Base-by-base conservation (phyloP, 2,888 invertebrate genomes). In the Andricus curvator region DNA sequence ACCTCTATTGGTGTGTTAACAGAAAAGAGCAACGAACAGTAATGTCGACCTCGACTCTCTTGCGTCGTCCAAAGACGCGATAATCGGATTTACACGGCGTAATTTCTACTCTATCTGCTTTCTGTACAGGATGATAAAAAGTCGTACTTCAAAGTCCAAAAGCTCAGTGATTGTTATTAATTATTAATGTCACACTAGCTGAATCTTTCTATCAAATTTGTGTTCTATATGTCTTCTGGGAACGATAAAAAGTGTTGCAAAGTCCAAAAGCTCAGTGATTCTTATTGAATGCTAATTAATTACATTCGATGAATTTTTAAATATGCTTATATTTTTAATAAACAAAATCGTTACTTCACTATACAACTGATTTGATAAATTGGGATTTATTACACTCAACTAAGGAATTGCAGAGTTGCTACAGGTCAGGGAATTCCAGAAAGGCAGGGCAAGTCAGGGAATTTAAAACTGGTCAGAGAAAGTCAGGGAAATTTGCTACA, bases 141-240 rank as follows among this genome's bases (percentile, higher is more conserved):
- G 74, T 51, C 74, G 51, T 74, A 56, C n/a, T 74, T 74, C 74
- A 74, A 74, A 74, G 74, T 74, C 74, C 74, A 70, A 70, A 70
- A 70, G 70, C 70, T 70, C 51, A 74, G 74, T 74, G 74, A 74
- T 74, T 74, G 74, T 74, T 74, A 74, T 56, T 74, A 74, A 74
- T 74, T 74, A 56, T 74, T 56, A 74, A 74, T 74, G 74, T 74
- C 74, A 74, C 74, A 74, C 74, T 74, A 74, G 74, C 74, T 74
- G 74, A 74, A 74, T 74, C 74, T 74, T 74, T 74, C 74, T 74
- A 74, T 74, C 74, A 74, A 74, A 74, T 74, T 74, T 74, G 74
- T 56, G 33, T 6, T 74, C 74, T 74, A 56, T 56, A 74, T 70
- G 51, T 20, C 70, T 51, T 74, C 33, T 29, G 51, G 17, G 56